A percentile compares a stretch with the other conserved stretches of the same genome.
phyloP scores from a whole-genome alignment of 2,888 invertebrate genomes.

The Cephus runcator region DNA sequence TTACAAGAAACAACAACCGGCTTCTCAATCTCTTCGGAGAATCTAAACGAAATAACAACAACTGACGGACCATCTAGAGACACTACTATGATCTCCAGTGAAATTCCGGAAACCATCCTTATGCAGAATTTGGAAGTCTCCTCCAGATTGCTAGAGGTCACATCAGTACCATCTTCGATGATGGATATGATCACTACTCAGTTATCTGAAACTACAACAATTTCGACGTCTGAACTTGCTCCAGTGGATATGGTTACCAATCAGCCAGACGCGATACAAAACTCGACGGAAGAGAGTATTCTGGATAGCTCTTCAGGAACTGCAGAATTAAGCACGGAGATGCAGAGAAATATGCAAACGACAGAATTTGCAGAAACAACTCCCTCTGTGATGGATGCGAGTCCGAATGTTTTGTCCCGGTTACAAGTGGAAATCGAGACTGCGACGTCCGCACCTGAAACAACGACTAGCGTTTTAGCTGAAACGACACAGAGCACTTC shows the following conservation, averaged over 20 bases:
- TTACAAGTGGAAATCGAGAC: slow-evolving; percentile 8
- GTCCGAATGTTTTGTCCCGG: neutral
- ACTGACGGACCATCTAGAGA: neutral
- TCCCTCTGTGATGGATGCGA: neutral
- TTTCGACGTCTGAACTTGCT: neutral
- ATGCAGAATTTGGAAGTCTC: slow-evolving; percentile 3
- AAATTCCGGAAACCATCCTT: neutral
- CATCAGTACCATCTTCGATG: neutral
- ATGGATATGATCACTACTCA: neutral
- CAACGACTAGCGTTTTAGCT: neutral
- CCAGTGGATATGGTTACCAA: neutral
- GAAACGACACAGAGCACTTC: neutral
- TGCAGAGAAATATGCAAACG: slow-evolving; percentile 1
- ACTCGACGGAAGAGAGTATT: neutral
- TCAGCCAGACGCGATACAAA: neutral
- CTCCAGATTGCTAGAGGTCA: slow-evolving; percentile 3
- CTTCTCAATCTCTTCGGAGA: neutral
- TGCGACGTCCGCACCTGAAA: neutral
- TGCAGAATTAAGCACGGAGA: slow-evolving; percentile 5
- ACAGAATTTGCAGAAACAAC: slow-evolving; percentile 10
- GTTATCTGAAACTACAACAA: neutral
- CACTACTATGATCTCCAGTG: neutral
- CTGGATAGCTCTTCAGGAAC: neutral
- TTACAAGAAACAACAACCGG: neutral
- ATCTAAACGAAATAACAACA: neutral